These are phyloP conservation scores for Mormyrops boulengeri DNA, from an alignment of 2,797 vertebrate genomes.

Conservation along the genomic window DNA sequence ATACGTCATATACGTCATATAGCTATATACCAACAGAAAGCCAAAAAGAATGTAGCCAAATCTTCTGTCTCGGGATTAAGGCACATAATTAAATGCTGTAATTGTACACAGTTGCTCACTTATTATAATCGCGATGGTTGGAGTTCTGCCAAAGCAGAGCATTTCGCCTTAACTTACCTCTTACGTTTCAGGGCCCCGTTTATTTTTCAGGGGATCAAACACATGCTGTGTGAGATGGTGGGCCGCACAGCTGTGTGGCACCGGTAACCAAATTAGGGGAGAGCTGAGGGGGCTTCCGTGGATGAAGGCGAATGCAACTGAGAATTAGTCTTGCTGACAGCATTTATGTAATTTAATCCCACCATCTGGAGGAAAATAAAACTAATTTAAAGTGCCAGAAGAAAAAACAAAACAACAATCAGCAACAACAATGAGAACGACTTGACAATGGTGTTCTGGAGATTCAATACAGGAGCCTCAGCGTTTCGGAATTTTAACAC, in stretches of 20 bases:
- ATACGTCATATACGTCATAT: neutral
- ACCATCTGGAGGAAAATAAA: slow-evolving; percentile 82
- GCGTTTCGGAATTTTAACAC: neutral
- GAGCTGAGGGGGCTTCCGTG: slow-evolving; percentile 63
- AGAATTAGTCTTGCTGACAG: slow-evolving; percentile 75
- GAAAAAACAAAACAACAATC: slow-evolving; percentile 13
- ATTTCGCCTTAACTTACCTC: slow-evolving; percentile 16
- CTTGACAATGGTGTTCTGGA: neutral
- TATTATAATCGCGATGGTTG: slow-evolving; percentile 44
- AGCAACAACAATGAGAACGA: neutral
- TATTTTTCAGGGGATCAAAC: slow-evolving; percentile 26
- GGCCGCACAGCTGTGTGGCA: slow-evolving; percentile 73
- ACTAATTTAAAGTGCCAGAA: slow-evolving; percentile 55
- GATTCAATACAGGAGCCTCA: neutral
- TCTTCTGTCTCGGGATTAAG: slow-evolving; percentile 39
- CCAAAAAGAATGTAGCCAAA: slow-evolving; percentile 21
- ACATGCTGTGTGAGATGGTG: slow-evolving; percentile 40
- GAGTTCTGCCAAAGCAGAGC: slow-evolving; percentile 33
- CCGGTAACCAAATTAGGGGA: slow-evolving; percentile 72
- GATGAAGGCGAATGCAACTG: slow-evolving; percentile 59
- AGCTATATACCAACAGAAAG: slow-evolving; percentile 24
- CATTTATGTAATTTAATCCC: slow-evolving; percentile 82
- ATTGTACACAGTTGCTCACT: slow-evolving; percentile 39
- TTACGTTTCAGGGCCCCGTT: neutral
- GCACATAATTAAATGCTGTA: slow-evolving; percentile 41